Evolutionary conservation across 30 jellyfish, hydroid and myxozoan species (phyloP), one percentile per base, ranked within the genome.

Genomic region (Aurelia aurita complex sp. Pacific): DNA sequence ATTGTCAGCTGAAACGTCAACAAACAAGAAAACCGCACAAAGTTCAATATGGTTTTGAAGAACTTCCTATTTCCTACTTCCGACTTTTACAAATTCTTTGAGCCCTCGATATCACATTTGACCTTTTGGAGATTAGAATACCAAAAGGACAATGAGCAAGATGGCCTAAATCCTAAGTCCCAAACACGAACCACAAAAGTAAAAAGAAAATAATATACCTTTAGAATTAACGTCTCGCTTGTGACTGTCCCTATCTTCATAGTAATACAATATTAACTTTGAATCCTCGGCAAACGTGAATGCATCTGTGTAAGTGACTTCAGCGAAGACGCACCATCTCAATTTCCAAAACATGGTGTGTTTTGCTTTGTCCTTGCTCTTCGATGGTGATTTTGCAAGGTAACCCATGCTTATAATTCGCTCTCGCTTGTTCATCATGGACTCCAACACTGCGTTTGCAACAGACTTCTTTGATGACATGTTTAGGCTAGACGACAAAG

Each of bases 321-420:
- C 77, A 14, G 71, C 74, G 23, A 84, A 43, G 52, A 84, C 93
- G 57, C 93, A 84, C 93, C 93, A 84, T 11, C 93, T 54, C 9
- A 84, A 16, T 66, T 84, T 84, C 93, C 93, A 84, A 53, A 73
- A 84, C 76, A 73, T 38, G 19, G 93, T 75, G 34, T 60, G 61
- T 52, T 46, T 64, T 7, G 93, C 64, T 34, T 84, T 84, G 68
- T 84, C 93, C 29, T 69, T 66, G 53, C 69, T 72, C 72, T 46
- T 73, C 43, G 87, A 57, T 10, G 93, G 93, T 2, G 93, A 84
- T 54, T 84, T 84, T 33, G 75, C 87, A 3, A 84, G 60, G 61
- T 84, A 84, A 2, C 93, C 93, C 81, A 74, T 71, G 51, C 84
- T 40, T 2, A 84, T 77, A 35, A 84, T 64, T 29, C 66, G 52